These are phyloP conservation scores for Paraplagusia blochii DNA, from an alignment of 2,113 vertebrate species.

Conservation along the genomic window DNA sequence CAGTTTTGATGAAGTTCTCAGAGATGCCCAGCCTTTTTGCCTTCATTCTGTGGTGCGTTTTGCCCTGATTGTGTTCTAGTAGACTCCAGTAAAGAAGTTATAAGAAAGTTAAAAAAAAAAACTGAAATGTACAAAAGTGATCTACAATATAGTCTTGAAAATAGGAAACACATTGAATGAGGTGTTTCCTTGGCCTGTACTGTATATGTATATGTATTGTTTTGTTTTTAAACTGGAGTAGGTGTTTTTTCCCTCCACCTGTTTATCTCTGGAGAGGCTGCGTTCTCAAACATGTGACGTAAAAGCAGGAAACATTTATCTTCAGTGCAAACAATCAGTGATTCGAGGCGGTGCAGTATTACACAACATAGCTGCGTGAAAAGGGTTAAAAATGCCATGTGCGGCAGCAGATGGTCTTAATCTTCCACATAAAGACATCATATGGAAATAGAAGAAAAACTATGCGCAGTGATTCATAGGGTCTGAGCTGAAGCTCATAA, in stretches of 20 bases:
- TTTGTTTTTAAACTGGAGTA: neutral
- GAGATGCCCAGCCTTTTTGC: too few relatives aligned
- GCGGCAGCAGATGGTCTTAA: conserved; percentile 41
- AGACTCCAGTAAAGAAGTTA: too few relatives aligned
- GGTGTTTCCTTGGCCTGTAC: too few relatives aligned
- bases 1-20: too few relatives aligned
- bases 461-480: conserved; percentile 24
- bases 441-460: neutral
- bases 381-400: conserved; percentile 17
- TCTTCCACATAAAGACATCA: conserved; percentile 23
- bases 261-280: neutral
- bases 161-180: too few relatives aligned
- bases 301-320: neutral
- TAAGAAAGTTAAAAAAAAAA: too few relatives aligned
- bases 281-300: neutral
- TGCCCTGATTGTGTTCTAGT: too few relatives aligned
- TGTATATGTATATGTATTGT: too few relatives aligned
- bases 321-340: neutral
- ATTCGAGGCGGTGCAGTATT: neutral
- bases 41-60: too few relatives aligned
- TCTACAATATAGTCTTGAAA: too few relatives aligned
- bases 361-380: conserved; percentile 8
- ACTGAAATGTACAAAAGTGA: too few relatives aligned
- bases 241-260: neutral
- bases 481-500: conserved; percentile 25